Percentiles rank a stretch among this genome's conserved stretches.
phyloP scores from a whole-genome alignment of 1,140 invertebrate genomes.

The Zaprionus ornatus region DNA sequence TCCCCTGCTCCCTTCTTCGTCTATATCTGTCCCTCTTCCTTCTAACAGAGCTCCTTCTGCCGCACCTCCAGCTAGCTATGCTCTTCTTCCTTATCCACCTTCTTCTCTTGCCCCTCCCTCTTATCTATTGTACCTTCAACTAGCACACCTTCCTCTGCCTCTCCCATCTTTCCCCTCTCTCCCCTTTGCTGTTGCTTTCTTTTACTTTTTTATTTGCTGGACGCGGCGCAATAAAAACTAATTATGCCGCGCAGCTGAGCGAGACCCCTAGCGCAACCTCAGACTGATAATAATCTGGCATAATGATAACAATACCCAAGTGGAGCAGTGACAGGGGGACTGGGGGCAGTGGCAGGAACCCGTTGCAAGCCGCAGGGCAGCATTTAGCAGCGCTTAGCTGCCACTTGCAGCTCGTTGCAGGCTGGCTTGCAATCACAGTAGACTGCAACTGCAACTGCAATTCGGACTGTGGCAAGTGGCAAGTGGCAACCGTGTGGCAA shows the following conservation, averaged over 20 bases:
- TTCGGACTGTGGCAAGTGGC: not conserved
- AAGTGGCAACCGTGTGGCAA: slow-evolving; percentile 2
- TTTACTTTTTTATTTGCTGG: slow-evolving; percentile 55
- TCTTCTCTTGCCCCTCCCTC: not conserved
- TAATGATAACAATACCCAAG: slow-evolving; percentile 64
- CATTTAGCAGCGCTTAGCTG: slow-evolving; percentile 17
- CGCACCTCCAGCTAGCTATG: not conserved
- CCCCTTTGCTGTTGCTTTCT: slow-evolving; percentile 6
- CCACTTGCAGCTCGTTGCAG: slow-evolving; percentile 10
- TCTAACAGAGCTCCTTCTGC: not conserved
- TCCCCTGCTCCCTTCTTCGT: not conserved
- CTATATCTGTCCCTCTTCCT: not conserved
- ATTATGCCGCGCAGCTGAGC: slow-evolving; percentile 57
- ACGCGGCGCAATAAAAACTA: slow-evolving; percentile 68
- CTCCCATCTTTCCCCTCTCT: not conserved
- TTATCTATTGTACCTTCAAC: not conserved
- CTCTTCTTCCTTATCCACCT: not conserved
- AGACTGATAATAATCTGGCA: slow-evolving; percentile 70
- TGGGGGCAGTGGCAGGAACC: not conserved
- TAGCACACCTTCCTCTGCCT: not conserved
- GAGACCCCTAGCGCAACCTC: slow-evolving; percentile 7
- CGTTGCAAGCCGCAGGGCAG: not conserved
- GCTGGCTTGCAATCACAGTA: slow-evolving; percentile 17
- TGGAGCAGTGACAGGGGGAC: slow-evolving; percentile 7
- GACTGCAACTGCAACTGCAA: not conserved